These are phyloP conservation scores for Tetranychus piercei DNA, from an alignment of 2,888 invertebrate genomes.

Conservation along the genomic window DNA sequence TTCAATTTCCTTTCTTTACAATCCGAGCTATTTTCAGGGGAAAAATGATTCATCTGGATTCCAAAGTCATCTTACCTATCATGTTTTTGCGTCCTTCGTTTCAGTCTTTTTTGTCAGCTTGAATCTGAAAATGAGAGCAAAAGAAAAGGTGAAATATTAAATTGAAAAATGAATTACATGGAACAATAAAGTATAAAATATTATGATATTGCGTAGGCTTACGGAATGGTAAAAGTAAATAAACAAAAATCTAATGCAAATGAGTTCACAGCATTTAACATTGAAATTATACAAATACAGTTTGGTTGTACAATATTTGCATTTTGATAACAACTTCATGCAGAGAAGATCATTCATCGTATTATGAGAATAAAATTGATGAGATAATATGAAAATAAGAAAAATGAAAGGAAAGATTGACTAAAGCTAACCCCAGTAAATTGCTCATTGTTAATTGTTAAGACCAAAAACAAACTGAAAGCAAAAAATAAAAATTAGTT, in stretches of 20 bases:
- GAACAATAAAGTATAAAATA: background rate
- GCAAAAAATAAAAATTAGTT: no score
- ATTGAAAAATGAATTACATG: background rate
- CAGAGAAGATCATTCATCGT: background rate
- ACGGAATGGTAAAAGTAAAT: background rate
- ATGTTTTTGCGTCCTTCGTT: background rate
- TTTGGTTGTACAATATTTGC: background rate
- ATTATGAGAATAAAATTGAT: no score
- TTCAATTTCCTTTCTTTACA: background rate
- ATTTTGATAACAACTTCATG: background rate
- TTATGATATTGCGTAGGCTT: background rate
- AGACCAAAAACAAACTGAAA: no score
- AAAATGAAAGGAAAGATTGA: no score
- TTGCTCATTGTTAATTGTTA: no score
- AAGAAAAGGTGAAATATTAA: background rate
- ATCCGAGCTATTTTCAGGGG: background rate
- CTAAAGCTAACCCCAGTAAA: no score
- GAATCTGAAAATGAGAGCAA: background rate
- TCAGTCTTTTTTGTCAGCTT: background rate
- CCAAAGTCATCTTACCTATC: background rate
- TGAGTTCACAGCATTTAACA: background rate
- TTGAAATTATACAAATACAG: background rate
- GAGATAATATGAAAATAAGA: no score
- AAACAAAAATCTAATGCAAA: background rate
- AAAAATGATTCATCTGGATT: background rate